Percentiles rank a stretch among this genome's conserved stretches.
Evolutionary conservation across 2,797 vertebrate genomes (phyloP).

Genomic region (Lycodopsis pacificus): DNA sequence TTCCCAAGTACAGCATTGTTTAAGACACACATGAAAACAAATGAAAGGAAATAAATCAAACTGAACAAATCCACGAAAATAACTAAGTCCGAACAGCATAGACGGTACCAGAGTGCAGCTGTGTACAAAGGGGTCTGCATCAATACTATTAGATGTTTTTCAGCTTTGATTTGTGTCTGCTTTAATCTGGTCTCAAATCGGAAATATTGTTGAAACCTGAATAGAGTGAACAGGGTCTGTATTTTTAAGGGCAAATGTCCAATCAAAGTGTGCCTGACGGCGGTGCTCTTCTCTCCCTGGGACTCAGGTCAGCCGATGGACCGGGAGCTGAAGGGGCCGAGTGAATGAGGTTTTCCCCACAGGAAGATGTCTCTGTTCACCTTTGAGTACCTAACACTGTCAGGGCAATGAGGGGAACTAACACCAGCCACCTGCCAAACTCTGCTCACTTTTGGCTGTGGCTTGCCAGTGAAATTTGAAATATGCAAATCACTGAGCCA

Average conservation of each 20-base stretch:
- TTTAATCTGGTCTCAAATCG: conserved; percentile 60
- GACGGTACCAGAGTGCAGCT: conserved; percentile 77
- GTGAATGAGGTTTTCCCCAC: conserved; percentile 79
- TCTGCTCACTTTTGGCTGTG: conserved; percentile 10
- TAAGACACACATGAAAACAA: conserved; percentile 70
- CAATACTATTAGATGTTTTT: conserved; percentile 79
- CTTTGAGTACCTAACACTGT: conserved; percentile 52
- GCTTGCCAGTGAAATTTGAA: conserved; percentile 18
- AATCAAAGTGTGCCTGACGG: conserved; percentile 55
- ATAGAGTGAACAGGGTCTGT: conserved; percentile 30
- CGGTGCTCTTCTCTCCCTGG: conserved; percentile 69
- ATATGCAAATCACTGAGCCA: conserved; percentile 12
- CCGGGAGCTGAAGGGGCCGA: conserved; percentile 76
- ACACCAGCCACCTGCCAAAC: conserved; percentile 37
- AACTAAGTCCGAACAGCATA: conserved; percentile 75
- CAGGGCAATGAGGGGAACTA: conserved; percentile 30
- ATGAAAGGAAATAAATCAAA: conserved; percentile 69
- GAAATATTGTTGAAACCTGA: conserved; percentile 42
- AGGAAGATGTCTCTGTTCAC: conserved; percentile 73
- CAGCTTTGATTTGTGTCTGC: conserved; percentile 58
- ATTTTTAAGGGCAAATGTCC: conserved; percentile 35
- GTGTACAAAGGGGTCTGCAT: conserved; percentile 74
- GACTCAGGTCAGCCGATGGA: conserved; percentile 76
- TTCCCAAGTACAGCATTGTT: conserved; percentile 77
- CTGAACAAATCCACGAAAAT: conserved; percentile 74